Conservation (phyloP, 2,888 invertebrate species). For the Scaptomyza cyrtandrae region DNA sequence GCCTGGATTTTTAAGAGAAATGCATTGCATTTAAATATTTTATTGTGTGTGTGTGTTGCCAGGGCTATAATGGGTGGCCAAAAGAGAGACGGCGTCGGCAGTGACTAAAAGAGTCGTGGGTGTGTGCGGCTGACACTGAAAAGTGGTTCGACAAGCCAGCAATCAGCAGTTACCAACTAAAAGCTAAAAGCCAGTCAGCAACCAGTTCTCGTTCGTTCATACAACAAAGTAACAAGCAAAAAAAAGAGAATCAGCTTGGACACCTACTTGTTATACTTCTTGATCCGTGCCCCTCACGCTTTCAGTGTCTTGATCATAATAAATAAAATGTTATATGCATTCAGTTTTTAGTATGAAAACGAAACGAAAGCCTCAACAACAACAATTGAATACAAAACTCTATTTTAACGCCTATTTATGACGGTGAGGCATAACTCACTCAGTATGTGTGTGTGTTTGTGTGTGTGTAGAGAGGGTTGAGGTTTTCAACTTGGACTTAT, state of each 20-base stretch:
- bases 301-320: slow-evolving; percentile 28
- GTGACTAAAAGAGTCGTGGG: slow-evolving; percentile 47
- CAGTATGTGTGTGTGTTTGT: slow-evolving; percentile 6
- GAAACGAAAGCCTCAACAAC: slow-evolving; percentile 10
- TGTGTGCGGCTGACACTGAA: slow-evolving; percentile 65
- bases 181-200: slow-evolving; percentile 19
- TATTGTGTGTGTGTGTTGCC: slow-evolving; percentile 18
- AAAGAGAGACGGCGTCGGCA: not conserved
- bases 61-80: slow-evolving; percentile 43
- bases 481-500: too few relatives aligned
- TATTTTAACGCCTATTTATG: slow-evolving; percentile 58
- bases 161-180: slow-evolving; percentile 13
- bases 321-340: slow-evolving; percentile 43
- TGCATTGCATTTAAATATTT: slow-evolving; percentile 65
- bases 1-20: slow-evolving; percentile 34
- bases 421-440: slow-evolving; percentile 16
- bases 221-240: not conserved
- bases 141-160: slow-evolving; percentile 54
- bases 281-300: not conserved
- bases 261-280: slow-evolving; percentile 48
- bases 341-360: slow-evolving; percentile 23
- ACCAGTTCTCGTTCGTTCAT: slow-evolving; percentile 38
- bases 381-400: slow-evolving; percentile 51
- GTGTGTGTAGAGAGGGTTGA: not conserved
- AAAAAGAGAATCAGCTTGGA: slow-evolving; percentile 31